phyloP scores from a whole-genome alignment of 2,113 vertebrate genomes.

The Poeciliopsis prolifica region DNA sequence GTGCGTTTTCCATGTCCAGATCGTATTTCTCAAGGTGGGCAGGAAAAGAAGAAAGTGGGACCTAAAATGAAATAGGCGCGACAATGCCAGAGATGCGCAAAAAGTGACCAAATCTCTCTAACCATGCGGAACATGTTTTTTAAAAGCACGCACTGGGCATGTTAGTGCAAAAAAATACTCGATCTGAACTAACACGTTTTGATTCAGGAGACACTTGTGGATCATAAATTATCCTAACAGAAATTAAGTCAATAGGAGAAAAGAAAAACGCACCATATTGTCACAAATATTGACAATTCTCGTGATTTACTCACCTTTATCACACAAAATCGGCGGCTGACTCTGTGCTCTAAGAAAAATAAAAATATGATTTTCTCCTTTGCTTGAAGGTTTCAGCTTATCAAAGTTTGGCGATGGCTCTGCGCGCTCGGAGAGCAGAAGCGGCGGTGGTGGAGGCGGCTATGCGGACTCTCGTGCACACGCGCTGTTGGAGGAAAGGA shows the following conservation, averaged over 20 bases:
- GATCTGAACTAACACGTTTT: conserved; percentile 2
- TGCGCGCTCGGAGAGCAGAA: conserved; percentile 52
- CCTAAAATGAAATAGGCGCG: neutral
- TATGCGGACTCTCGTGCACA: conserved; percentile 60
- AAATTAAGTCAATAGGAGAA: neutral
- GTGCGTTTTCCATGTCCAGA: conserved; percentile 70
- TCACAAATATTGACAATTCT: conserved; percentile 3
- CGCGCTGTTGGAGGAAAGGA: conserved; percentile 49
- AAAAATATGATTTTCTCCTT: neutral
- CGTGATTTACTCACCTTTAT: conserved; percentile 60
- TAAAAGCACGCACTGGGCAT: neutral
- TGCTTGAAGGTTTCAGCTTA: conserved; percentile 31
- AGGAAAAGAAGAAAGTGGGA: neutral
- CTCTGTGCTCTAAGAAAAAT: too few species aligned
- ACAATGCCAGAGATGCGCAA: conserved; percentile 11
- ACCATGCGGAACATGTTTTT: neutral
- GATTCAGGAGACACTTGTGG: conserved; percentile 6
- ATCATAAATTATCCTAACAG: conserved; percentile 16
- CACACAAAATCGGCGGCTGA: neutral
- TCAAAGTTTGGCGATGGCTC: conserved; percentile 65
- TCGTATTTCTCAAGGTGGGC: conserved; percentile 5
- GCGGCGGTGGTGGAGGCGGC: conserved; percentile 42
- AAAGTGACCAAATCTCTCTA: neutral
- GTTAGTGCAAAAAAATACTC: neutral
- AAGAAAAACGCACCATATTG: conserved; percentile 2